Base-by-base conservation (phyloP, 2,797 vertebrate genomes). In the Anisognathus igniventris region DNA sequence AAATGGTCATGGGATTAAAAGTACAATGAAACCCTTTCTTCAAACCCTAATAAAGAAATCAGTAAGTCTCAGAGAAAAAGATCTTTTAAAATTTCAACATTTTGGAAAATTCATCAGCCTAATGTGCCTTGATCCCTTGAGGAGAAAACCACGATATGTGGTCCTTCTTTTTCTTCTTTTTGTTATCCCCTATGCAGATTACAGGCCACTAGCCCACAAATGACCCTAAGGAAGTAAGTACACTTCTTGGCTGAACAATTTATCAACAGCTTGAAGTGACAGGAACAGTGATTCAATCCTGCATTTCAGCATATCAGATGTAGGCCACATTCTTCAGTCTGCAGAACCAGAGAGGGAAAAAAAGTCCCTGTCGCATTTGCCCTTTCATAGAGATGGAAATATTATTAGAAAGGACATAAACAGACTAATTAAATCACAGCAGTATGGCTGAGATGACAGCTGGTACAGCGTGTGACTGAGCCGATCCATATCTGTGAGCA, bases 351-450 rank as follows among this genome's bases (percentile, higher is more conserved):
- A 98, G 96, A 98, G 97, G 97, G 97, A 96, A 98, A 98, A 98
- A 97, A 98, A 98, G 97, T 98, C 98, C 98, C 98, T 97, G 98
- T 98, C 98, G 98, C 98, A 99, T 98, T 98, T 99, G 99, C 99
- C 99, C 99, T 99, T 99, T 99, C 98, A 98, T 98, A 98, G 99
- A 98, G 98, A 99, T 98, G 98, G 98, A 98, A 99, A 99, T 99
- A 99, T 99, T 99, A 99, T 99, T 99, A 99, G 99, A 99, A 99
- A 99, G 99, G 99, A 99, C 99, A 99, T 99, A 99, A 99, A 99
- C 99, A 99, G 99, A 99, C 99, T 99, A 99, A 99, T 99, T 99
- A 99, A 99, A 99, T 99, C 99, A 98, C 99, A 99, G 99, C 99
- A 99, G 99, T 99, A 98, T 98, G 99, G 99, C 99, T 98, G 98